Conservation (phyloP, 2,797 vertebrate genomes). For the Anableps anableps region DNA sequence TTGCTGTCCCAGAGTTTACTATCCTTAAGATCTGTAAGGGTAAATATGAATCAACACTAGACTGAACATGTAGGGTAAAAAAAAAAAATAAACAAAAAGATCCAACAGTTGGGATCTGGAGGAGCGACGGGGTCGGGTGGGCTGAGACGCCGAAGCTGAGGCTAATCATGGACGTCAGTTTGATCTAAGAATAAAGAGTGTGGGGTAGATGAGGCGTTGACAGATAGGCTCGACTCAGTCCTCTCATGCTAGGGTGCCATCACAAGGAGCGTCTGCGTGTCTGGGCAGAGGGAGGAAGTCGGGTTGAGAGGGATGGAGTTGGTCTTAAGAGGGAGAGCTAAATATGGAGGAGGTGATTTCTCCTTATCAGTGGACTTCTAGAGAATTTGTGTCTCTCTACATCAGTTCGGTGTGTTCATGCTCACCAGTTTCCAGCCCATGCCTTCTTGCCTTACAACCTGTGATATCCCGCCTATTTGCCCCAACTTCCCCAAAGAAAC, state of each 20-base stretch:
- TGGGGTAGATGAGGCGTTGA: conserved; percentile 80
- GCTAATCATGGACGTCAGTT: conserved; percentile 77
- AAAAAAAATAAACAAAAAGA: neutral
- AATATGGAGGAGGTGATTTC: conserved; percentile 1
- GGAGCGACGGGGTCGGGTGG: conserved; percentile 20
- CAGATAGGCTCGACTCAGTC: conserved; percentile 76
- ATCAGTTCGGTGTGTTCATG: neutral
- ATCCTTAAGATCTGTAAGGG: neutral
- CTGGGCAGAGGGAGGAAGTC: conserved; percentile 63
- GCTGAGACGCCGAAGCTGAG: conserved; percentile 34
- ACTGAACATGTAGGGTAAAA: neutral
- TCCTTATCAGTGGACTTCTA: neutral
- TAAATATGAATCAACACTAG: neutral
- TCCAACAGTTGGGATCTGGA: conserved; percentile 17
- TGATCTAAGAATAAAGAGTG: conserved; percentile 83
- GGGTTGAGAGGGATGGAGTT: conserved; percentile 8
- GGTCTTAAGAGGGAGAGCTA: conserved; percentile 22
- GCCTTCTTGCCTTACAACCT: conserved; percentile 19
- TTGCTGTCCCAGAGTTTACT: neutral
- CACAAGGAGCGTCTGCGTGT: conserved; percentile 83
- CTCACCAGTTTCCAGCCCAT: conserved; percentile 24
- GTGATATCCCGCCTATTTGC: conserved; percentile 34
- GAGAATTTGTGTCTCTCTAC: neutral
- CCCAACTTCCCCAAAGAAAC: conserved; percentile 20
- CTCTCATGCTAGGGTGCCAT: conserved; percentile 81